Evolutionary conservation across 1,140 invertebrate species (phyloP).

Genomic region (Cotesia vestalis): DNA sequence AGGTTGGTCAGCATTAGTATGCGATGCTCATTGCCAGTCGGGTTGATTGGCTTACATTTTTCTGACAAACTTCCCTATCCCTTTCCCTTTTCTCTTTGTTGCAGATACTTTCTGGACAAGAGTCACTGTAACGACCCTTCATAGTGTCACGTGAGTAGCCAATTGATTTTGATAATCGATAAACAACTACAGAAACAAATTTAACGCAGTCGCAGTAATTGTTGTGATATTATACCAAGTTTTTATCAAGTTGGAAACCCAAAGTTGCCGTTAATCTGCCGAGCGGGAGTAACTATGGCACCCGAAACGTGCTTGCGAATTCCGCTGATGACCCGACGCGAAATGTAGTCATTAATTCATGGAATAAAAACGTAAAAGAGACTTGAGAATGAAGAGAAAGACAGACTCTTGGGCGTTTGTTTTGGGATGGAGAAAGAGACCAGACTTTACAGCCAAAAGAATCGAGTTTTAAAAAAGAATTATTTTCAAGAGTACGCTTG

Average conservation of each 20-base stretch:
- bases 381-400: constrained; percentile 2
- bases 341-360: constrained; percentile 36
- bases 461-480: constrained; percentile 3
- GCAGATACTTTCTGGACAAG: no score
- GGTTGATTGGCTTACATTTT: constrained; percentile 13
- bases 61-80: not conserved
- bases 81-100: no score
- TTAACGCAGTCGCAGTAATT: no score
- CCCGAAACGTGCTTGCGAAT: no score
- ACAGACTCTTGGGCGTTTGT: not conserved
- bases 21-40: constrained; percentile 11
- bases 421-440: constrained; percentile 6
- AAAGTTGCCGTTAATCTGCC: not conserved
- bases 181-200: no score
- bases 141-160: no score
- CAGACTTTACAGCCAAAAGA: not conserved
- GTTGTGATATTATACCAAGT: no score
- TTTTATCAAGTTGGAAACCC: no score
- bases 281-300: not conserved
- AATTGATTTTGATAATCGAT: no score
- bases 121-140: no score
- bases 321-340: constrained; percentile 25
- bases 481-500: no score
- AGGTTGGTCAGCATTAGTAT: not conserved
- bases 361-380: constrained; percentile 20